phyloP scores from a whole-genome alignment of 2,797 vertebrate genomes.

The Intellagama lesueurii region DNA sequence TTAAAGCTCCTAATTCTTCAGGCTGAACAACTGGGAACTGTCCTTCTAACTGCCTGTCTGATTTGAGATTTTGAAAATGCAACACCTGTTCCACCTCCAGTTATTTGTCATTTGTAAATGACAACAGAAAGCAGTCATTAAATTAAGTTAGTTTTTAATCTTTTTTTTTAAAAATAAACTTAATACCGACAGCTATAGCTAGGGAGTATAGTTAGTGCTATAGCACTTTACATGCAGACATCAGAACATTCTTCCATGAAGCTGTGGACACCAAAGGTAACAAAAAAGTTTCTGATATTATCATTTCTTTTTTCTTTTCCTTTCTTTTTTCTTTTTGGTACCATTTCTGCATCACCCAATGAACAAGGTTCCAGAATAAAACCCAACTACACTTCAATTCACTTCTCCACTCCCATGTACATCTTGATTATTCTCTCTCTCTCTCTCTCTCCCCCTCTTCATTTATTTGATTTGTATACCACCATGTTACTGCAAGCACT shows the following conservation, averaged over 20 bases:
- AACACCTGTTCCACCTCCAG: background rate
- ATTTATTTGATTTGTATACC: no score
- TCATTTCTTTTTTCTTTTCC: background rate
- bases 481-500: background rate
- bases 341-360: background rate
- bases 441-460: background rate
- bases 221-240: conserved; percentile 15
- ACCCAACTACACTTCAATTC: background rate
- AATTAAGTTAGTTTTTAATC: background rate
- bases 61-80: background rate
- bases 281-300: background rate
- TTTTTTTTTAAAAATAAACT: conserved; percentile 1
- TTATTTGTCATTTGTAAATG: background rate
- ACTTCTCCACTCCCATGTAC: background rate
- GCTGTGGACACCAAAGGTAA: background rate
- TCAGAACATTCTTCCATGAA: background rate
- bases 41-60: background rate
- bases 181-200: background rate
- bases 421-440: background rate
- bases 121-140: conserved; percentile 6
- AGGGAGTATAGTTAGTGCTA: background rate
- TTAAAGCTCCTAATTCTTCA: background rate
- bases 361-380: background rate
- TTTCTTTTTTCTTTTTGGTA: background rate
- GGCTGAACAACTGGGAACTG: background rate